These are phyloP conservation scores for Chirona hameri DNA, from an alignment of 2,888 invertebrate species.

Conservation along the genomic window DNA sequence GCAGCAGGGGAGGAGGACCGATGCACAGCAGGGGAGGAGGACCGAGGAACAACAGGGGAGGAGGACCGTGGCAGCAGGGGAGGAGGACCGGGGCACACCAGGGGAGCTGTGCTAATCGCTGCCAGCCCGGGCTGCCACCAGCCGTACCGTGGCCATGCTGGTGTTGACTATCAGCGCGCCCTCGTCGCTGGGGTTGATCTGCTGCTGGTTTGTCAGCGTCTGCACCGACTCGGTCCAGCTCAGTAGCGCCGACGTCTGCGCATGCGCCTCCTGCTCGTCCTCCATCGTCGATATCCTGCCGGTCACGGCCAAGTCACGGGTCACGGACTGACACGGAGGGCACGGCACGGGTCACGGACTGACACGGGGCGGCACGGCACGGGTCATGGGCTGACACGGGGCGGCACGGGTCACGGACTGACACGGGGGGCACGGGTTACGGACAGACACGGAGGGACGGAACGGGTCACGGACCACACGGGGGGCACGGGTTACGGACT, in stretches of 20 bases:
- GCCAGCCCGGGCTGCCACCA: no score
- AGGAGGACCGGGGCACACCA: neutral
- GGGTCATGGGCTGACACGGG: neutral
- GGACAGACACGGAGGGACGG: neutral
- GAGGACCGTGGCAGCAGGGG: neutral
- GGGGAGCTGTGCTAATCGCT: neutral
- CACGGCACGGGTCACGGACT: neutral
- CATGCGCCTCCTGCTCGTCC: constrained; percentile 7
- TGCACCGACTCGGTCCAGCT: neutral
- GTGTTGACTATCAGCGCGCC: neutral
- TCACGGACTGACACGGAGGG: neutral
- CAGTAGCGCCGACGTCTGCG: neutral
- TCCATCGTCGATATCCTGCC: constrained; percentile 6
- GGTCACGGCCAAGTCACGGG: neutral
- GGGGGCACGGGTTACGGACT: neutral
- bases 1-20: no score
- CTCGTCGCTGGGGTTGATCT: constrained; percentile 13
- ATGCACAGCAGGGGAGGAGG: no score
- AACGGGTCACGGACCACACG: neutral
- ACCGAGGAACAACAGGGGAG: neutral
- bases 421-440: neutral
- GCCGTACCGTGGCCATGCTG: neutral
- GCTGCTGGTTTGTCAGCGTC: neutral
- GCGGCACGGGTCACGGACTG: neutral
- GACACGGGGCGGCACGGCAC: neutral